These are phyloP conservation scores for Protonemura montana DNA, from an alignment of 2,888 invertebrate genomes.

Conservation along the genomic window DNA sequence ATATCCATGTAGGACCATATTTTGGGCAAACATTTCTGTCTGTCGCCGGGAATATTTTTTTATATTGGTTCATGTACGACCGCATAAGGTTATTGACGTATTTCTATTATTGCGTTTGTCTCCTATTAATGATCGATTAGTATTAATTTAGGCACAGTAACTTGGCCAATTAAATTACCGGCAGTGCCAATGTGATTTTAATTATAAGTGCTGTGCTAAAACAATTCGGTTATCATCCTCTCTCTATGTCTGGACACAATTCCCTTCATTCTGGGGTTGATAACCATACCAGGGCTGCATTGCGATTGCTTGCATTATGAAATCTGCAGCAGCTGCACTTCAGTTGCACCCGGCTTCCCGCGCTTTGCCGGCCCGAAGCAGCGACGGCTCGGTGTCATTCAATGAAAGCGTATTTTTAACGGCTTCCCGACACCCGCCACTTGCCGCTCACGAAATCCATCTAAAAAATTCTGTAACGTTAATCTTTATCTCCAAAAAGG, in stretches of 20 bases:
- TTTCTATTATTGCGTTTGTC: background rate
- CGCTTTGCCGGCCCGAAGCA: background rate
- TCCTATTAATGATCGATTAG: background rate
- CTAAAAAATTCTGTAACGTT: background rate
- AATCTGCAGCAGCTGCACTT: background rate
- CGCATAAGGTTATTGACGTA: background rate
- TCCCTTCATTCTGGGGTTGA: background rate
- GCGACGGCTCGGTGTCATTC: conserved; percentile 5
- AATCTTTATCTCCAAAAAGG: background rate
- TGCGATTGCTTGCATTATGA: background rate
- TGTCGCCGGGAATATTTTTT: background rate
- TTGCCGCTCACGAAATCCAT: background rate
- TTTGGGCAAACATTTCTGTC: background rate
- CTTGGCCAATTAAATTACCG: conserved; percentile 25
- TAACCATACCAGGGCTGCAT: background rate
- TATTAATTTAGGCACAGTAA: conserved; percentile 31
- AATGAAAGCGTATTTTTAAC: conserved; percentile 1
- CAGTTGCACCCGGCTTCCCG: background rate
- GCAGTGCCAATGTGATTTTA: conserved; percentile 39
- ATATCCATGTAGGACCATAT: background rate
- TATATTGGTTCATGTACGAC: background rate
- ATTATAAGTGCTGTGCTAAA: conserved; percentile 49
- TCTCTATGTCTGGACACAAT: conserved; percentile 32
- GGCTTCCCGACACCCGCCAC: background rate
- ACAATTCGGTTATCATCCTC: conserved; percentile 13